These are phyloP conservation scores for Athalia cordata DNA, from an alignment of 2,888 invertebrate genomes.

Conservation along the genomic window DNA sequence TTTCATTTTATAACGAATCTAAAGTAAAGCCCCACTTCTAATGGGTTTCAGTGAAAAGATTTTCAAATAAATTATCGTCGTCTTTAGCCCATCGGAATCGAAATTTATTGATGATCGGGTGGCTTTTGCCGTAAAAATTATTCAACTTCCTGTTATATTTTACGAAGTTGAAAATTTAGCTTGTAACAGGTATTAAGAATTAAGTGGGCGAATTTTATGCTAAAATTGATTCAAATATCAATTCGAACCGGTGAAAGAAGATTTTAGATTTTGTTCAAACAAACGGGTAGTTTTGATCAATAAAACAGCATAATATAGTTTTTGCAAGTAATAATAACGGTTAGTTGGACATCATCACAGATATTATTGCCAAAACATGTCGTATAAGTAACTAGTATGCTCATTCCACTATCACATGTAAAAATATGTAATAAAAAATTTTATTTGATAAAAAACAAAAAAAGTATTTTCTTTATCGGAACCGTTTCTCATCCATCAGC, in stretches of 20 bases:
- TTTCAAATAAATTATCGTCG: background rate
- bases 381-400: slow-evolving; percentile 22
- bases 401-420: slow-evolving; percentile 19
- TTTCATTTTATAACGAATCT: background rate
- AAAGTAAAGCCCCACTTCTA: background rate
- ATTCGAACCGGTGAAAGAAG: slow-evolving; percentile 11
- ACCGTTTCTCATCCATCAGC: too few relatives aligned
- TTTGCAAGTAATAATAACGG: background rate
- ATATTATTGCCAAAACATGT: slow-evolving; percentile 23
- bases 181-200: background rate
- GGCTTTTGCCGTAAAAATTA: background rate
- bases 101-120: background rate
- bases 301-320: background rate
- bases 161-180: background rate
- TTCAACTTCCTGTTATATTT: background rate
- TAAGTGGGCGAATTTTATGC: too few relatives aligned
- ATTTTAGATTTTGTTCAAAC: slow-evolving; percentile 1
- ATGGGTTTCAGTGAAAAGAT: background rate
- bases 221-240: background rate
- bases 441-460: slow-evolving; percentile 6
- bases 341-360: background rate
- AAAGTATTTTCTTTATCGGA: too few relatives aligned
- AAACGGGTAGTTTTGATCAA: background rate
- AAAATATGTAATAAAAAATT: background rate
- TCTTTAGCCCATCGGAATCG: background rate